Percentiles rank a stretch among this genome's conserved stretches.
phyloP scores from a whole-genome alignment of 2,797 vertebrate genomes.

The Botia almorhae region DNA sequence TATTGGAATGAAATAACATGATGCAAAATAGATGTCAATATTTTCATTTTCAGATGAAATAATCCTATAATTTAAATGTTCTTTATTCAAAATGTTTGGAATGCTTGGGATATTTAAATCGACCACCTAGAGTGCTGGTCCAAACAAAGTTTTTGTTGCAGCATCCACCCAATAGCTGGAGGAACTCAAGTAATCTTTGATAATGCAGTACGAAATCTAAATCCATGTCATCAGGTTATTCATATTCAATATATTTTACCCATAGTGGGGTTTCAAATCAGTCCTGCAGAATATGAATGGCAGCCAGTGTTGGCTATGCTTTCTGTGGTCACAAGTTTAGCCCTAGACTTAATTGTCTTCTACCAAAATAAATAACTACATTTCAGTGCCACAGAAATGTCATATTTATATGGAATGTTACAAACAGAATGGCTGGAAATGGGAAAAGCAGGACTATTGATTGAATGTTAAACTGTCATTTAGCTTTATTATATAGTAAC shows the following conservation, averaged over 20 bases:
- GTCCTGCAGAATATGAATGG: neutral
- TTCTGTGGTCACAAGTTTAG: neutral
- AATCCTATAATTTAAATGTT: neutral
- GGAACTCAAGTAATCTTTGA: neutral
- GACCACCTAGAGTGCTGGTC: slow-evolving; percentile 28
- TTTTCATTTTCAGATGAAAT: slow-evolving; percentile 12
- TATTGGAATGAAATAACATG: neutral
- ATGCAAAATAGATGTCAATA: slow-evolving; percentile 15
- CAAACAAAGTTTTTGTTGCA: slow-evolving; percentile 52
- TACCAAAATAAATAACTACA: neutral
- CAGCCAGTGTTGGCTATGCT: neutral
- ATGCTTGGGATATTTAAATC: slow-evolving; percentile 24
- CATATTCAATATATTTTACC: neutral
- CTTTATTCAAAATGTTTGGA: slow-evolving; percentile 20
- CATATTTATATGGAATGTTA: neutral
- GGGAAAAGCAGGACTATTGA: slow-evolving; percentile 48
- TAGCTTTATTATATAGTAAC: slow-evolving; percentile 38
- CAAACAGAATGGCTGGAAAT: slow-evolving; percentile 1
- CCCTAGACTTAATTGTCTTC: neutral
- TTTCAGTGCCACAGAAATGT: neutral
- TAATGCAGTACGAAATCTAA: slow-evolving; percentile 36
- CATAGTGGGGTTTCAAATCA: neutral
- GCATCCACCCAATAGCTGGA: slow-evolving; percentile 38
- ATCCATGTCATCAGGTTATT: neutral
- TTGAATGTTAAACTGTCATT: slow-evolving; percentile 64